Conservation (phyloP, 2,113 vertebrate genomes). For the Micronycteris hirsuta region DNA sequence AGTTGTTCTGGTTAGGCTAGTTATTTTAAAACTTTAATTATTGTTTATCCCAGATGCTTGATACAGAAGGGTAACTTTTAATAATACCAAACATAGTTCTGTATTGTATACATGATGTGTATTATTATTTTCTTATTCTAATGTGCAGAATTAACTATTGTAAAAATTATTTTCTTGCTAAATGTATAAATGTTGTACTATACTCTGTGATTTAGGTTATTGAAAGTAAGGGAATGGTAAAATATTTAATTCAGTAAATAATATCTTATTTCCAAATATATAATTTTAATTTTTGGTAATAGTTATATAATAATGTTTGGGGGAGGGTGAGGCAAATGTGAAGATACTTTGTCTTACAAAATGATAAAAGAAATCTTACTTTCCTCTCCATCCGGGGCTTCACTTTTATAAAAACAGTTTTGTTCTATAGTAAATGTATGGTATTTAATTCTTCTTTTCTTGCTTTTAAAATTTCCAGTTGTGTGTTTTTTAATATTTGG, state of each 20-base stretch:
- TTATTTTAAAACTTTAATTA: background rate
- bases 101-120: background rate
- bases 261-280: background rate
- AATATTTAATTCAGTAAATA: background rate
- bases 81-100: background rate
- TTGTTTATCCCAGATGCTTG: background rate
- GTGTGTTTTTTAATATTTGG: background rate
- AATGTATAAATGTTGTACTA: background rate
- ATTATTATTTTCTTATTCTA: background rate
- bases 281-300: background rate
- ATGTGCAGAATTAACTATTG: background rate
- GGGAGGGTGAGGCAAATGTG: background rate
- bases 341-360: background rate
- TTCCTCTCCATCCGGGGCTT: background rate
- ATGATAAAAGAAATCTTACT: background rate
- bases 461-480: background rate
- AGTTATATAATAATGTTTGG: background rate
- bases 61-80: background rate
- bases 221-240: background rate
- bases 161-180: background rate
- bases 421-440: background rate
- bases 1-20: background rate
- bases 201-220: background rate
- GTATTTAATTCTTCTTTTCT: background rate
- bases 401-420: background rate